Percentiles rank a stretch among this genome's conserved stretches.
Conservation (phyloP, 2,113 vertebrate genomes). For the Coptodon rendalli region DNA sequence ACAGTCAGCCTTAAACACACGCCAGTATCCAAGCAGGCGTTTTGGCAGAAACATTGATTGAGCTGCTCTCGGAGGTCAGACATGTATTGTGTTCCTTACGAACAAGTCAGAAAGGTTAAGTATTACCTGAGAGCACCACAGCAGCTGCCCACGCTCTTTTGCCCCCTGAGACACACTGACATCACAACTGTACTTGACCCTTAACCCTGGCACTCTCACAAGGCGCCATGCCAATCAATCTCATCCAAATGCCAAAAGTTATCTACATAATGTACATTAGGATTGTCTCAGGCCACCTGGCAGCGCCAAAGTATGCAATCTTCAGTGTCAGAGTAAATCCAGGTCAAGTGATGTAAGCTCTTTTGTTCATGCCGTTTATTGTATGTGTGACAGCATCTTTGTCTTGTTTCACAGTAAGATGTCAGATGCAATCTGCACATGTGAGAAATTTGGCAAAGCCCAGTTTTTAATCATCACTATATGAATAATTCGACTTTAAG, state of each 20-base stretch:
- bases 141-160: conserved; percentile 39
- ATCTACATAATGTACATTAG: neutral
- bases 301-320: neutral
- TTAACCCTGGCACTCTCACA: conserved; percentile 18
- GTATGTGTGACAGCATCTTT: neutral
- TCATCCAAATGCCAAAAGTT: neutral
- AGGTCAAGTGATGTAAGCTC: neutral
- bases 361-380: neutral
- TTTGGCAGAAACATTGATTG: conserved; percentile 53
- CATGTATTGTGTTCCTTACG: conserved; percentile 57
- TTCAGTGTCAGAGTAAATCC: neutral
- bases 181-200: conserved; percentile 53
- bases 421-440: conserved; percentile 22
- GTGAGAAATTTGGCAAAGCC: neutral
- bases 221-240: conserved; percentile 29
- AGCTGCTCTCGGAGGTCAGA: conserved; percentile 46
- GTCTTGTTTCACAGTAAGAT: neutral
- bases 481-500: neutral
- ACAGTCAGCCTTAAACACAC: neutral
- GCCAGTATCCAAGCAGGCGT: neutral
- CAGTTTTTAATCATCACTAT: neutral
- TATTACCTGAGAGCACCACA: conserved; percentile 57
- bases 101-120: conserved; percentile 59
- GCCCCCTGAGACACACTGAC: conserved; percentile 45
- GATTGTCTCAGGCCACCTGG: neutral